These are phyloP conservation scores for Pelochelys cantorii DNA, from an alignment of 2,797 vertebrate genomes.

Conservation along the genomic window DNA sequence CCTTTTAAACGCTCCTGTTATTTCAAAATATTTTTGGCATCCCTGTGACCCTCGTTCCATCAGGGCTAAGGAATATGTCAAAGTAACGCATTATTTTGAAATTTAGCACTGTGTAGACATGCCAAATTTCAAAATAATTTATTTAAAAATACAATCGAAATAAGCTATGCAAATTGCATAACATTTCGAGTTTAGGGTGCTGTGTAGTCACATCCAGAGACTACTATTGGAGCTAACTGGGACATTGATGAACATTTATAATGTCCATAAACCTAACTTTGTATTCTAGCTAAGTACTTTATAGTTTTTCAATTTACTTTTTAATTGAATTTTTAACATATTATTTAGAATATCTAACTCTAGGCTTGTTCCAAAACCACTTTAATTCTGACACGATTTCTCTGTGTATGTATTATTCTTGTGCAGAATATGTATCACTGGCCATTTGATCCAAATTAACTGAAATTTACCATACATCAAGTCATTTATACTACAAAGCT, in stretches of 20 bases:
- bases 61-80: too few species aligned
- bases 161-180: too few species aligned
- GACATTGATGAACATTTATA: conserved; percentile 68
- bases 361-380: conserved; percentile 52
- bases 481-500: conserved; percentile 25
- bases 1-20: too few species aligned
- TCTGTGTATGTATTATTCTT: conserved; percentile 68
- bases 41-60: too few species aligned
- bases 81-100: too few species aligned
- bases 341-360: conserved; percentile 52
- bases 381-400: conserved; percentile 55
- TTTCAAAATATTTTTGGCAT: too few species aligned
- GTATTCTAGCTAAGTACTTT: conserved; percentile 61
- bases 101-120: too few species aligned
- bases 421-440: conserved; percentile 33
- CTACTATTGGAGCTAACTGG: conserved; percentile 35
- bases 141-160: too few species aligned
- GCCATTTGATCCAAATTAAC: conserved; percentile 58
- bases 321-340: conserved; percentile 68
- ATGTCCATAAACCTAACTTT: conserved; percentile 70
- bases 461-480: conserved; percentile 39
- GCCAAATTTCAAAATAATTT: too few species aligned
- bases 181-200: too few species aligned
- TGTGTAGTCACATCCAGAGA: not conserved
- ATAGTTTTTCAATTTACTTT: conserved; percentile 74